Base-by-base conservation (phyloP, 2,888 invertebrate genomes). In the Drosophila phalerata region DNA sequence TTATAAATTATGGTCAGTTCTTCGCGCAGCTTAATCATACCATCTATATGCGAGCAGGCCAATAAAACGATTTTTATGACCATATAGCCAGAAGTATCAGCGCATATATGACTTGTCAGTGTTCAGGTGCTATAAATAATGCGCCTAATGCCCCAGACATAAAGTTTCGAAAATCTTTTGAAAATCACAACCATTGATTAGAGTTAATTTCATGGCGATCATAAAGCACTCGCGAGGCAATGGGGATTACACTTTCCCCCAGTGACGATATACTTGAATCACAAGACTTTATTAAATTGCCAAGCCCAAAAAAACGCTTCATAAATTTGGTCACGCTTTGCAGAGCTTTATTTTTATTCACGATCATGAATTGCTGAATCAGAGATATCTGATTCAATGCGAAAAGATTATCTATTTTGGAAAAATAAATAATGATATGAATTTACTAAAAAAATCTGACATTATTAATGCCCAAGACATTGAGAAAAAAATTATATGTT, bases 131-230 rank as follows among this genome's bases (percentile, higher is more conserved):
- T 63, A 51, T 77, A 77, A 75, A 71, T 65, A 67, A 56, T 49
- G 30, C 32, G 19, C 30, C 55, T 53, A 53, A 67, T 58, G 74
- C 61, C 40, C 30, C 19, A 42, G 45, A 61, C 57, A 67, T 63
- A 63, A 58, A 67, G 64, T 65, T 56, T 53, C 2, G 9, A 34
- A 73, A 69, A 65, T 68, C 52, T 76, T 58, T 70, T 72, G 25
- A 52, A 79, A 88, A 85, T 85, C 85, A 84, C 73, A 85, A 73
- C 77, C 67, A 57, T 69, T 81, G 89, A 89, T 81, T 88, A 81
- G 60, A 69, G 69, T 63, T 81, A 81, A 86, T 78, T 84, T 74
- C 58, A 77, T 72, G 53, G 40, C 11, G 65, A 49, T 55, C 77
- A 85, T 85, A 87, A 87, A 88, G 60, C 71, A 74, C 65, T 38